Evolutionary conservation across 2,888 invertebrate genomes (phyloP).

Genomic region (Desoria tigrina): DNA sequence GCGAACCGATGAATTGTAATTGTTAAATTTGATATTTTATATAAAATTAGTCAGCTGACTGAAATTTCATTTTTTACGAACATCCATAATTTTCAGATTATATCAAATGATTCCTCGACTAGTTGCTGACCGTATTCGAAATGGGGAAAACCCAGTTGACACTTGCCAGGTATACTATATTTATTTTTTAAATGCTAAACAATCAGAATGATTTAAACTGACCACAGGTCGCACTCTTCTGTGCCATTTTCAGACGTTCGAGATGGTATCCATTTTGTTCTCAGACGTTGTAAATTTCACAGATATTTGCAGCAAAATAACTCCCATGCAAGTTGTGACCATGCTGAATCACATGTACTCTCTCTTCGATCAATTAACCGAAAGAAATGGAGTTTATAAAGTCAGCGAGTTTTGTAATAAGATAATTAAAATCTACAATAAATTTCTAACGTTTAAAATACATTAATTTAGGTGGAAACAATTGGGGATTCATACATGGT

Average conservation of each 20-base stretch:
- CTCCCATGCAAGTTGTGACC: constrained; percentile 96
- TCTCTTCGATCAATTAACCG: constrained; percentile 90
- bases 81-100: too few relatives aligned
- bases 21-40: too few relatives aligned
- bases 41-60: too few relatives aligned
- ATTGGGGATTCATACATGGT: constrained; percentile 99
- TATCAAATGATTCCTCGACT: constrained; percentile 99
- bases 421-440: background rate
- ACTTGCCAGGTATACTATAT: constrained; percentile 80
- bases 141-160: constrained; percentile 93
- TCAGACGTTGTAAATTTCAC: constrained; percentile 94
- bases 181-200: background rate
- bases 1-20: constrained; percentile 90
- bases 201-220: too few relatives aligned
- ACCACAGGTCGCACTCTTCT: too few relatives aligned
- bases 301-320: constrained; percentile 91
- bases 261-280: constrained; percentile 13
- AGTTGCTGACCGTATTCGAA: constrained; percentile 87
- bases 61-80: too few relatives aligned
- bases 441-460: background rate
- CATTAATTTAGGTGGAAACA: constrained; percentile 88
- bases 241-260: constrained; percentile 9
- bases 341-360: constrained; percentile 98
- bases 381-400: constrained; percentile 91
- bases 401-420: too few relatives aligned